Evolutionary conservation across 2,888 invertebrate species (phyloP).

Genomic region (Phytoseiulus persimilis): DNA sequence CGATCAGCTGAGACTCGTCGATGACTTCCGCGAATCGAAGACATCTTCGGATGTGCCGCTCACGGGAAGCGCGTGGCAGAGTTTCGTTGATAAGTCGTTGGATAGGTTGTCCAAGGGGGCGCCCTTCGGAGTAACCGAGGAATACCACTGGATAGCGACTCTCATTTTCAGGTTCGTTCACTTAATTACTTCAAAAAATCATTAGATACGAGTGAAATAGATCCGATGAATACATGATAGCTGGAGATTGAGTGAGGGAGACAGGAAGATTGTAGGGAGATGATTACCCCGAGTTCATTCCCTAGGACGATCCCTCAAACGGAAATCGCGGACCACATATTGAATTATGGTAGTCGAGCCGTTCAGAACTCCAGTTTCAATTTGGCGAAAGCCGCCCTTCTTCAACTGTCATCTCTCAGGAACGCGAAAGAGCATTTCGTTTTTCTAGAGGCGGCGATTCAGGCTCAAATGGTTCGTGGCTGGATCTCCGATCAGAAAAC

Average conservation of each 20-base stretch:
- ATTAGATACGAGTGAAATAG: too few species aligned
- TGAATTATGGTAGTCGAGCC: slow-evolving; percentile 5
- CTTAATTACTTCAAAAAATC: too few species aligned
- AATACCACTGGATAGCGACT: slow-evolving; percentile 8
- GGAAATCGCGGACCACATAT: background rate
- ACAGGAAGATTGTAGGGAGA: too few species aligned
- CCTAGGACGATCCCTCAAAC: background rate
- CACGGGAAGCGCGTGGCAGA: slow-evolving; percentile 10
- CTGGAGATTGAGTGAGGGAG: too few species aligned
- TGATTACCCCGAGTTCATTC: too few species aligned
- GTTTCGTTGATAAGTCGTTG: background rate
- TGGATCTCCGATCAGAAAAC: background rate
- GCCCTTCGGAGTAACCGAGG: background rate
- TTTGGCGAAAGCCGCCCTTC: slow-evolving; percentile 17
- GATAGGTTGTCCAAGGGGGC: background rate
- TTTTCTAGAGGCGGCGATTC: slow-evolving; percentile 5
- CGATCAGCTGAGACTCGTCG: background rate
- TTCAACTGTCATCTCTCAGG: background rate
- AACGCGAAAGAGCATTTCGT: slow-evolving; percentile 11
- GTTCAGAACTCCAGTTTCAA: slow-evolving; percentile 16
- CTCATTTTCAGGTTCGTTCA: slow-evolving; percentile 23
- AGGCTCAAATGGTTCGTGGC: slow-evolving; percentile 15
- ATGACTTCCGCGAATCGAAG: background rate
- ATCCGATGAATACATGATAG: too few species aligned
- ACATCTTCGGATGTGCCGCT: background rate